Base-by-base conservation (phyloP, 2,113 vertebrate species). In the Stegastes partitus region DNA sequence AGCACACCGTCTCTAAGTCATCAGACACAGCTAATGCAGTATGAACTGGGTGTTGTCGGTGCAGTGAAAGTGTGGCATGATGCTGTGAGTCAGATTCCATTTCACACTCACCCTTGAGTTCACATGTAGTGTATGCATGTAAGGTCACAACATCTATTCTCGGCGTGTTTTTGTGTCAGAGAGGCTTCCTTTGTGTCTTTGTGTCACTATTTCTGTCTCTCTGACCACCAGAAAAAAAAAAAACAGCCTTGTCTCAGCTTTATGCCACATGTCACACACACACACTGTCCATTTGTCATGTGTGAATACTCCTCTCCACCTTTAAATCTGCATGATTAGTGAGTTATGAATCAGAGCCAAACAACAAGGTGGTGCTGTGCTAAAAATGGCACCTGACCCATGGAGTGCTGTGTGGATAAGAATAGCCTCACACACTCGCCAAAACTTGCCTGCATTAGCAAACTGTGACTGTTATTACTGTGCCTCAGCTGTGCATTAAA, bases 331-430 rank as follows among this genome's bases (percentile, higher is more conserved):
- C 18, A 2, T 3, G 11, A 64, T 79, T 18, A 71, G 19, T 0
- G n/a, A 44, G 23, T 28, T 70, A 22, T 64, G 64, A 34, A 16
- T 1, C 0, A 1, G 11, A 78, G 62, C 26, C 34, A 72, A 72
- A 77, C 62, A 77, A 76, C 74, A 72, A 21, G 68, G 72, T 75
- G 80, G 71, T 28, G 71, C 70, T 91, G 73, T 18, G 51, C 70
- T 91, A 86, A 68, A 88, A 61, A 53, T 56, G 45, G 74, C 67
- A 6, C 22, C 45, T 39, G 68, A 66, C 67, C 59, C 44, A 69
- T 21, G 11, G 15, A 53, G 34, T 54, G 1, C 63, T 62, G 34
- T 5, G 56, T 34, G 42, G 54, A 51, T 73, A 49, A 59, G 50
- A 85, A 85, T 79, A 84, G 45, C 23, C 19, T 39, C 15, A 42